Base-by-base conservation (phyloP, 2,888 invertebrate genomes). In the Netelia fuscicornis region DNA sequence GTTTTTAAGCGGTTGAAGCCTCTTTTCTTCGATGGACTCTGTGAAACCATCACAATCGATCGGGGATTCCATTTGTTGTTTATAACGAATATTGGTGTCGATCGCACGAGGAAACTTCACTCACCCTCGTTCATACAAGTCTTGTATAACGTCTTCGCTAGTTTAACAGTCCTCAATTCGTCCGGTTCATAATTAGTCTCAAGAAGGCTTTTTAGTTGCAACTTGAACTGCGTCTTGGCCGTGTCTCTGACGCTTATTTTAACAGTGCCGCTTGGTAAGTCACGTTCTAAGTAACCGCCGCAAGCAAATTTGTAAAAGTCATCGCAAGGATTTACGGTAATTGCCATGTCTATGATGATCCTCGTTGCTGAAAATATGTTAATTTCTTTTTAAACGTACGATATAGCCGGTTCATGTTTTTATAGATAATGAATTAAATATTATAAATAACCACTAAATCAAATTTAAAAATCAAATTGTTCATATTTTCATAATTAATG, bases 41-140 rank as follows among this genome's bases (percentile, higher is more conserved):
- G 92, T 5, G 25, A 25, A 76, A 1, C 5, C 10, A 30, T 70
- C 3, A 9, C 9, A 9, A 23, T 25, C 23, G 13, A 6, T 23
- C 11, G 1, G 5, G 20, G 23, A 13, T 1, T 11, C 0, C 20
- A 11, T 2, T n/a, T 65, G 2, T 17, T 3, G 11, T 44, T 11
- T 2, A 2, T 11, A 42, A 9, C 37, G 3, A 11, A 13, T 65
- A 13, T 8, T 17, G 58, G 10, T 58, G 10, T 1, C 20, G 17
- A 10, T 1, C 20, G 2, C 9, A 37, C 0, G 17, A 9, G 30
- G 17, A 20, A 37, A 58, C 6, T 42, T 30, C 17, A 95, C 96
- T 96, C 94, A 98, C 97, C 96, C 94, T 96, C 96, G 92, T 98
- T 98, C 96, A 98, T 97, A 94, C 98, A 98, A 70, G 98, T 96